Percentiles rank a stretch among this genome's conserved stretches.
Evolutionary conservation across 1,140 invertebrate genomes (phyloP).

Genomic region (Pseudomyrmex pallidus): DNA sequence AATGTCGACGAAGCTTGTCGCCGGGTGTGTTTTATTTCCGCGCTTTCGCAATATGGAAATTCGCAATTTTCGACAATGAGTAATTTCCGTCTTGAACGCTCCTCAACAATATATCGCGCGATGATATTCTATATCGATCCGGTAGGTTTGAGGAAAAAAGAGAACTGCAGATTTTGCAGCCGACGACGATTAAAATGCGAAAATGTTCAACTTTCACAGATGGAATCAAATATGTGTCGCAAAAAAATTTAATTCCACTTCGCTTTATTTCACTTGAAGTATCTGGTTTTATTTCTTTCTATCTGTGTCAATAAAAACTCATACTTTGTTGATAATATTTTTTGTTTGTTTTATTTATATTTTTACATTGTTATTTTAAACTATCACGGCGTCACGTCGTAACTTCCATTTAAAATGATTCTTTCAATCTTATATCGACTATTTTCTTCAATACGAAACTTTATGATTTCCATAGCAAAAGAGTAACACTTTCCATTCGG

Average conservation of each 20-base stretch:
- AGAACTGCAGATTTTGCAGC: too few relatives aligned
- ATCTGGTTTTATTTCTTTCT: too few relatives aligned
- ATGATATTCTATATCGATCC: background rate
- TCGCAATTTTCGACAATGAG: constrained; percentile 59
- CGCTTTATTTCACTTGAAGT: too few relatives aligned
- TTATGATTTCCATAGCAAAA: background rate
- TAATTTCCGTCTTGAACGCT: constrained; percentile 54
- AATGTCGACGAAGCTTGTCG: constrained; percentile 60
- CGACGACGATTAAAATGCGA: too few relatives aligned
- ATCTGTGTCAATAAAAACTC: too few relatives aligned
- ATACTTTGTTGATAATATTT: too few relatives aligned
- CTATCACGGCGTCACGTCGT: background rate
- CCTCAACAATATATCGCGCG: background rate
- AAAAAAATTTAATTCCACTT: too few relatives aligned
- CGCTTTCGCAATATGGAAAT: constrained; percentile 51
- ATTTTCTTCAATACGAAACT: constrained; percentile 13
- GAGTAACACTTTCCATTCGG: constrained; percentile 25
- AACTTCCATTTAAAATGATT: background rate
- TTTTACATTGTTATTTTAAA: background rate
- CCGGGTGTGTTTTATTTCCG: constrained; percentile 65
- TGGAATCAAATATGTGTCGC: too few relatives aligned
- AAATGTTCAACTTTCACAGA: too few relatives aligned
- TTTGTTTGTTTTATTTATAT: background rate
- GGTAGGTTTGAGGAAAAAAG: background rate
- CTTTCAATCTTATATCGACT: background rate